phyloP scores from a whole-genome alignment of 2,888 invertebrate genomes.

The Zygaena filipendulae region DNA sequence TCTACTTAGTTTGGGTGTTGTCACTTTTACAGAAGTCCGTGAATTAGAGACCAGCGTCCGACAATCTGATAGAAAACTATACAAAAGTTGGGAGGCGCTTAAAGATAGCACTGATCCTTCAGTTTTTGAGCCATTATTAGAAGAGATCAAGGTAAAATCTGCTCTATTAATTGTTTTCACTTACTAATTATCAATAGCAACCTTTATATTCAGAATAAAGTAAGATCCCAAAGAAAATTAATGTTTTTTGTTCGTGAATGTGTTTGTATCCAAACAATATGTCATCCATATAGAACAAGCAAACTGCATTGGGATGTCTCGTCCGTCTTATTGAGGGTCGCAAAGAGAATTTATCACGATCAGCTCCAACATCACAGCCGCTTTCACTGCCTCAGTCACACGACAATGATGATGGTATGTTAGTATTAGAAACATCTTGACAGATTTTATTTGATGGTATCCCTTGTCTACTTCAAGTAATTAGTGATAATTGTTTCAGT shows the following conservation, averaged over 20 bases:
- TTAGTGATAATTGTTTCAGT: too few relatives aligned
- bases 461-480: too few relatives aligned
- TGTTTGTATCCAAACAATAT: too few relatives aligned
- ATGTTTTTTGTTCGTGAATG: too few relatives aligned
- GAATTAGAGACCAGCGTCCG: constrained; percentile 50
- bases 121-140: constrained; percentile 41
- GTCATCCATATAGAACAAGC: constrained; percentile 48
- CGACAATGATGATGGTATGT: constrained; percentile 31
- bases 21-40: constrained; percentile 46
- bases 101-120: constrained; percentile 39
- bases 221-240: too few relatives aligned
- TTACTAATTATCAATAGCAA: too few relatives aligned
- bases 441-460: too few relatives aligned
- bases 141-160: constrained; percentile 50
- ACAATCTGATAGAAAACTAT: constrained; percentile 47
- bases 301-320: constrained; percentile 43
- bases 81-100: constrained; percentile 48
- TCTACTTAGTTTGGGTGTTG: too few relatives aligned
- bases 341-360: constrained; percentile 23
- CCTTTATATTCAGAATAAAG: too few relatives aligned
- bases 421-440: too few relatives aligned
- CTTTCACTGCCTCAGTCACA: constrained; percentile 36
- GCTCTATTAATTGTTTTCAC: constrained; percentile 14
- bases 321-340: constrained; percentile 40
- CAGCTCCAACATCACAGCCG: constrained; percentile 24